Conservation (phyloP, 2,113 vertebrate genomes). For the Gopherus evgoodei region DNA sequence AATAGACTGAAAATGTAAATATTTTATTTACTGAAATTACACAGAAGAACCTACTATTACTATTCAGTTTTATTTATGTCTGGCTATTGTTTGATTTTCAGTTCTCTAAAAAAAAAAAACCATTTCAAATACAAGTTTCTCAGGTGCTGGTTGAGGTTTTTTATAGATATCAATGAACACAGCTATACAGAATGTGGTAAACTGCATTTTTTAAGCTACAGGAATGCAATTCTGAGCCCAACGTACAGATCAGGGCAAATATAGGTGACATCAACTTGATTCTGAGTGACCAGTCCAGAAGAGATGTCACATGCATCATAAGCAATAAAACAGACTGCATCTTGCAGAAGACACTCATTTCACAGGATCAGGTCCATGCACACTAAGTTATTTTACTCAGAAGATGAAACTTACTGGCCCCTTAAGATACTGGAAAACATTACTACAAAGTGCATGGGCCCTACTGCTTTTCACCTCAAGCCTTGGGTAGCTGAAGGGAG, state of each 20-base stretch:
- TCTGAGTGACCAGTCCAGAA: neutral
- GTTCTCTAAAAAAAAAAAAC: neutral
- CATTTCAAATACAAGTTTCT: neutral
- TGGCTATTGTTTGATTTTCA: neutral
- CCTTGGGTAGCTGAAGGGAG: neutral
- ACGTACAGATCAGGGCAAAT: neutral
- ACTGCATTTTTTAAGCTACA: neutral
- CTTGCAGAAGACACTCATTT: neutral
- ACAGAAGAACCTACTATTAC: neutral
- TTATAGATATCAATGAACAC: neutral
- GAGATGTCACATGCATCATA: neutral
- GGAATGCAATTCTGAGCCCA: neutral
- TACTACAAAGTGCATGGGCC: no score
- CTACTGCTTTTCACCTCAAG: conserved; percentile 36
- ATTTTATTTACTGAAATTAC: neutral
- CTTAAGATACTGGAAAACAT: neutral
- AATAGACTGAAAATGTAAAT: conserved; percentile 4
- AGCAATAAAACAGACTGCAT: neutral
- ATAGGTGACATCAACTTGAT: neutral
- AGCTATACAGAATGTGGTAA: neutral
- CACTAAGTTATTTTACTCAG: neutral
- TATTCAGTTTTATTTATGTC: neutral
- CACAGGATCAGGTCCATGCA: neutral
- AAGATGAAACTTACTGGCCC: neutral
- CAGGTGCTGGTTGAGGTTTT: neutral